phyloP scores from a whole-genome alignment of 2,113 vertebrate genomes.

The Anolis carolinensis region DNA sequence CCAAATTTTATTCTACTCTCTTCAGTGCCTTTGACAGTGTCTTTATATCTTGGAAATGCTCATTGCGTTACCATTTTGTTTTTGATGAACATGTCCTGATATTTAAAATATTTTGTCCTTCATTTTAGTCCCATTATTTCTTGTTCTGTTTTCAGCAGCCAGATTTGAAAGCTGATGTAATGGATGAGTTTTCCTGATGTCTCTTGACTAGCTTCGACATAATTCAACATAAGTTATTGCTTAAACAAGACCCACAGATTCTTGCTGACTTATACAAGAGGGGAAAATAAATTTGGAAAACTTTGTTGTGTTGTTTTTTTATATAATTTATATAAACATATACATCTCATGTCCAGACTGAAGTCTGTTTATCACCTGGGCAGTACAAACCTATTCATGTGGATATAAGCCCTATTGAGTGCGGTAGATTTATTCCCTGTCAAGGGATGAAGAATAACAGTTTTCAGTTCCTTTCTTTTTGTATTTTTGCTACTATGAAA shows the following conservation, averaged over 20 bases:
- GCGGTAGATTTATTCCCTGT: not conserved
- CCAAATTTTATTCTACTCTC: no score
- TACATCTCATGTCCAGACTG: not conserved
- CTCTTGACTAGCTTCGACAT: not conserved
- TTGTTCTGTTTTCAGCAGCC: not conserved
- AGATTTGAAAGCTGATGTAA: not conserved
- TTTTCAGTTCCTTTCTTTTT: not conserved
- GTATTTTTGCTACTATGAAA: not conserved
- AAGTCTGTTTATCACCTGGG: constrained; percentile 19
- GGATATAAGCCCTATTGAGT: not conserved
- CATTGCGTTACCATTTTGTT: no score
- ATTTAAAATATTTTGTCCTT: not conserved
- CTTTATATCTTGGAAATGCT: no score
- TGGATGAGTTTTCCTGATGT: not conserved
- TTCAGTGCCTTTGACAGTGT: no score
- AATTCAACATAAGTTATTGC: not conserved
- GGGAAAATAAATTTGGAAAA: not conserved
- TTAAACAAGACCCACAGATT: not conserved
- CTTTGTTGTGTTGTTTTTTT: not conserved
- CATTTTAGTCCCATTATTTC: not conserved
- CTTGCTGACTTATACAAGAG: not conserved
- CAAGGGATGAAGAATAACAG: not conserved
- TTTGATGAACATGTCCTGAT: not conserved
- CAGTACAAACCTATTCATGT: not conserved
- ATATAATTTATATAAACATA: not conserved